Evolutionary conservation across 2,888 invertebrate genomes (phyloP), one percentile per base, ranked within the genome.

Genomic region (Phorcus lineatus): DNA sequence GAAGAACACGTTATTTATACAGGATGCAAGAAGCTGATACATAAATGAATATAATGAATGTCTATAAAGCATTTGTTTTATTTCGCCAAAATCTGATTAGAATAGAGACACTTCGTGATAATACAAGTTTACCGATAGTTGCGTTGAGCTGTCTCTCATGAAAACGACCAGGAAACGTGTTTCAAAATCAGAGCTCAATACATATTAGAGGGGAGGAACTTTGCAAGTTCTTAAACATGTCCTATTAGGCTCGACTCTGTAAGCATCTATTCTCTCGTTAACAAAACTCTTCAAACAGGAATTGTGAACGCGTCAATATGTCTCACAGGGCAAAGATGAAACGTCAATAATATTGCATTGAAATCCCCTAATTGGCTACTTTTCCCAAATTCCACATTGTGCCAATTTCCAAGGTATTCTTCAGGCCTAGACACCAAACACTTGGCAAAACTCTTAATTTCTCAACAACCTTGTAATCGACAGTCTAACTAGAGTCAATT

Each of bases 401-500:
- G 36, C 36, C 70, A 70, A 70, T 70, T 70, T 70, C 70, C 36
- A 36, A 17, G 31, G 36, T 70, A 70, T 70, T 70, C 70, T 36
- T 36, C n/a, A 70, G 36, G 24, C 40, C 36, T 70, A 70, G 70
- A 70, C 70, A 70, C 70, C 70, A 70, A 70, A 70, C 40, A 70
- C 70, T 70, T 70, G 40, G 40, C 70, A 36, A 19, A 36, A 31
- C 70, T 70, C 70, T 70, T 70, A 70, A 70, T 70, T 70, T 70
- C 70, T 70, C 70, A 70, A 70, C 31, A 40, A 70, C 36, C 70
- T 40, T 70, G 36, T 70, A 36, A 70, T 70, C 40, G 70, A 70
- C 70, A 36, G 70, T n/a, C 40, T 70, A 70, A 70, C 70, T 70
- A 70, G 70, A 70, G 70, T 70, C 70, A 70, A 70, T 70, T 70